phyloP scores from a whole-genome alignment of 2,797 vertebrate genomes.

The Gobio occitaniae region DNA sequence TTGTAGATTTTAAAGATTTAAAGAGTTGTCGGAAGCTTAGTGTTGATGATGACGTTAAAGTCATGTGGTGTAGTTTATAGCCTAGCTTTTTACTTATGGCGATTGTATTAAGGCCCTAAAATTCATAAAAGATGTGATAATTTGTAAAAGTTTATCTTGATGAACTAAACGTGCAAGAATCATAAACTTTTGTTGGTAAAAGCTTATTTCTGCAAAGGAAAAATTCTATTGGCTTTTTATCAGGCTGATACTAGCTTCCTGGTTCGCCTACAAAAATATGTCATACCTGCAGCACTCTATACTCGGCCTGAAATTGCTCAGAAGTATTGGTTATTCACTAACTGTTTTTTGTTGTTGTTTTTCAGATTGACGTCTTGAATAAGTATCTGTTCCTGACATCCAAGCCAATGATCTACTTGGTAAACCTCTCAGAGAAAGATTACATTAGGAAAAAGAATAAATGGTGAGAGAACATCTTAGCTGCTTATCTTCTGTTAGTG shows the following conservation, averaged over 20 bases:
- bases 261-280: not conserved
- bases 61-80: not conserved
- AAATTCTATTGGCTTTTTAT: not conserved
- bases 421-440: constrained; percentile 99
- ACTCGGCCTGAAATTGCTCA: not conserved
- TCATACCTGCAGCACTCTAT: not conserved
- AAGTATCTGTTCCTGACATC: constrained; percentile 98
- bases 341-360: not conserved
- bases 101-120: not conserved
- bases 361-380: constrained; percentile 96
- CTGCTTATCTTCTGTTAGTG: not conserved
- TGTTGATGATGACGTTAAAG: not conserved
- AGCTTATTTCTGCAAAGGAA: not conserved
- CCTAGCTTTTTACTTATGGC: not conserved
- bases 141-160: too few species aligned
- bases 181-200: not conserved
- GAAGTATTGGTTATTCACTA: not conserved
- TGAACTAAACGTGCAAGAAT: not conserved
- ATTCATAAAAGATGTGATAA: not conserved
- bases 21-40: not conserved
- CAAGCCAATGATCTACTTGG: constrained; percentile 99
- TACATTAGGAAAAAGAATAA: constrained; percentile 99
- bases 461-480: constrained; percentile 81
- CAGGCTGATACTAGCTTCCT: not conserved
- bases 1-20: not conserved